phyloP scores from a whole-genome alignment of 2,113 vertebrate species.

The Benitochromis conjunctus region DNA sequence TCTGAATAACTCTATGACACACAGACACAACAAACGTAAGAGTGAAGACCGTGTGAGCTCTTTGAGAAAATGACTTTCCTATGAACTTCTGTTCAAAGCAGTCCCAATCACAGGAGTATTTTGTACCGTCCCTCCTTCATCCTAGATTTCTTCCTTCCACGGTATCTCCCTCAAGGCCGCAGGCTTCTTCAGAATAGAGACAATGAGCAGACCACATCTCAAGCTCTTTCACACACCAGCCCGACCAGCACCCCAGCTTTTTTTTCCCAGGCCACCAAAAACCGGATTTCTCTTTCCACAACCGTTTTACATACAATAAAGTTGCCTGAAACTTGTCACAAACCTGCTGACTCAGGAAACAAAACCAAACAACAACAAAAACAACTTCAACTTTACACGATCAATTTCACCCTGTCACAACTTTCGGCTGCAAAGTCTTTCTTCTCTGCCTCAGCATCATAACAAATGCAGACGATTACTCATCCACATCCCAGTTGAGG shows the following conservation, averaged over 20 bases:
- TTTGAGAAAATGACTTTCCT: neutral
- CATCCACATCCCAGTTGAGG: slow-evolving; percentile 10
- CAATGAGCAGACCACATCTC: neutral
- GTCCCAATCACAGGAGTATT: neutral
- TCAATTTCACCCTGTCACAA: neutral
- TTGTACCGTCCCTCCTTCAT: neutral
- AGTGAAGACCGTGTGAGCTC: neutral
- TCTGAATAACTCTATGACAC: neutral
- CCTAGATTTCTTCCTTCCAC: neutral
- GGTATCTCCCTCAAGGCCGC: neutral
- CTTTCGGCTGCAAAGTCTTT: neutral
- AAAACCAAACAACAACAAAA: neutral
- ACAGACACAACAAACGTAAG: neutral
- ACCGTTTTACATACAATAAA: neutral
- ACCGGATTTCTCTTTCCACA: neutral
- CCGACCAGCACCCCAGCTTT: neutral
- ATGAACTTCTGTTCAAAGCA: neutral
- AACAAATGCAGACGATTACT: slow-evolving; percentile 25
- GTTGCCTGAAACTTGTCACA: neutral
- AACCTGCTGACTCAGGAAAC: neutral
- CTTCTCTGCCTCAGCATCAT: neutral
- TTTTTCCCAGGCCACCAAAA: too few relatives aligned
- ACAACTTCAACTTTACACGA: neutral
- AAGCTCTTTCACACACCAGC: neutral
- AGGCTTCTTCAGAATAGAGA: neutral